phyloP scores from a whole-genome alignment of 2,888 invertebrate species.

The Drosophila siamana region DNA sequence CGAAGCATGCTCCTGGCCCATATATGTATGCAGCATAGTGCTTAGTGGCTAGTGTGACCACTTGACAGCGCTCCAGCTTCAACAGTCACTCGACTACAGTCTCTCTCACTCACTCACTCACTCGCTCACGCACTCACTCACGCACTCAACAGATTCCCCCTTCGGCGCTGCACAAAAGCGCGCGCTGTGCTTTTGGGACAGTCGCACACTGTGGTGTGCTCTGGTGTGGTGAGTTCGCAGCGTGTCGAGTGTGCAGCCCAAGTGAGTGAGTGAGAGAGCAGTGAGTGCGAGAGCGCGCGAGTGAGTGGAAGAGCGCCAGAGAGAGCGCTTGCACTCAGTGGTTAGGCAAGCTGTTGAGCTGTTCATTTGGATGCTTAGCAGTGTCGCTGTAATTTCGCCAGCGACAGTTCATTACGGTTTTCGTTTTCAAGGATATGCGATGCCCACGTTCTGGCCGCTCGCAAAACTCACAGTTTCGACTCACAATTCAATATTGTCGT shows the following conservation, averaged over 20 bases:
- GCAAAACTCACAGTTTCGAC: slow-evolving; percentile 21
- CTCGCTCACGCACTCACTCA: no score
- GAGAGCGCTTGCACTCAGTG: slow-evolving; percentile 37
- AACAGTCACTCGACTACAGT: no score
- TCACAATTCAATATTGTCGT: slow-evolving; percentile 43
- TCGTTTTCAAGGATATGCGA: slow-evolving; percentile 76
- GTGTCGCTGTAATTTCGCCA: slow-evolving; percentile 53
- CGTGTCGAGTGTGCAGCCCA: slow-evolving; percentile 16
- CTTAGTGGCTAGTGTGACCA: not conserved
- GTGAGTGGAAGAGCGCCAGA: slow-evolving; percentile 19
- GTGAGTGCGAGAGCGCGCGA: not conserved
- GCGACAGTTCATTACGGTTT: slow-evolving; percentile 77
- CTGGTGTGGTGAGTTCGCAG: slow-evolving; percentile 18
- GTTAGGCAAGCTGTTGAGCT: slow-evolving; percentile 46
- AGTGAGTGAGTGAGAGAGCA: not conserved
- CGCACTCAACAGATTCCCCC: no score
- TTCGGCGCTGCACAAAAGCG: slow-evolving; percentile 16
- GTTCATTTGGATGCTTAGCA: slow-evolving; percentile 66
- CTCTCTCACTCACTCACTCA: no score
- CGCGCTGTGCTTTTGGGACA: slow-evolving; percentile 17
- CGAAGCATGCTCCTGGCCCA: not conserved
- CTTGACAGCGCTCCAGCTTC: not conserved
- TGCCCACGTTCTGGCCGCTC: slow-evolving; percentile 61
- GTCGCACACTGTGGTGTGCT: not conserved
- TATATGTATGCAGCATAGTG: not conserved